Evolutionary conservation across 2,888 invertebrate genomes (phyloP).

Genomic region (Plagiodera versicolora): DNA sequence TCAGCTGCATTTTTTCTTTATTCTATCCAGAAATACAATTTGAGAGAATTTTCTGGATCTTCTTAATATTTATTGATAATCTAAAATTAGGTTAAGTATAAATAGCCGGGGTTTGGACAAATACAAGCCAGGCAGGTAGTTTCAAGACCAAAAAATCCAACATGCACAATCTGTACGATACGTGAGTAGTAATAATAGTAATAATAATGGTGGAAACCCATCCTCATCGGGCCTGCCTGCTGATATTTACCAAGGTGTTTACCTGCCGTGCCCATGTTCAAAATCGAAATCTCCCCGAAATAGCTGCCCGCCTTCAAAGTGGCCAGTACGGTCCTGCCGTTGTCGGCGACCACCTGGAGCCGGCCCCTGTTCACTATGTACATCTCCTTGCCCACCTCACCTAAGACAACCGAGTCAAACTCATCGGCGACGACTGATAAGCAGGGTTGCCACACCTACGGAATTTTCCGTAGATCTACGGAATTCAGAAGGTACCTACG

Average conservation of each 20-base stretch:
- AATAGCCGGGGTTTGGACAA: slow-evolving; percentile 36
- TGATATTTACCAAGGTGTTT: slow-evolving; percentile 94
- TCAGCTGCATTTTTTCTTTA: too few relatives aligned
- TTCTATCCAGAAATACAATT: too few relatives aligned
- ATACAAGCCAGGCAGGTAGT: slow-evolving; percentile 44
- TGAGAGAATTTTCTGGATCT: slow-evolving; percentile 13
- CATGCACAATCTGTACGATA: slow-evolving; percentile 26
- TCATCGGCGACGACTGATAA: too few relatives aligned
- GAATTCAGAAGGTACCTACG: too few relatives aligned
- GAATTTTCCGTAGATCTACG: too few relatives aligned
- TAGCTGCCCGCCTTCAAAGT: slow-evolving; percentile 98
- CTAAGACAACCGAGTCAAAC: too few relatives aligned
- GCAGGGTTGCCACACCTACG: too few relatives aligned
- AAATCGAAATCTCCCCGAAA: slow-evolving; percentile 99
- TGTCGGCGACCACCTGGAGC: slow-evolving; percentile 92
- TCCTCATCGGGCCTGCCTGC: slow-evolving; percentile 42
- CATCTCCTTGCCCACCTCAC: slow-evolving; percentile 99
- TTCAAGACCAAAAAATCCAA: slow-evolving; percentile 18
- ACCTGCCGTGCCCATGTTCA: slow-evolving; percentile 99
- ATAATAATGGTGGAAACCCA: slow-evolving; percentile 16
- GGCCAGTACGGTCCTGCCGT: slow-evolving; percentile 93
- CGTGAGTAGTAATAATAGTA: slow-evolving; percentile 7
- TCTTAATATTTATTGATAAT: background rate
- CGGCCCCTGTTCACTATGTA: slow-evolving; percentile 98
- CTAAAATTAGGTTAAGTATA: background rate